phyloP scores from a whole-genome alignment of 2,113 vertebrate species.

The Steatornis caripensis region DNA sequence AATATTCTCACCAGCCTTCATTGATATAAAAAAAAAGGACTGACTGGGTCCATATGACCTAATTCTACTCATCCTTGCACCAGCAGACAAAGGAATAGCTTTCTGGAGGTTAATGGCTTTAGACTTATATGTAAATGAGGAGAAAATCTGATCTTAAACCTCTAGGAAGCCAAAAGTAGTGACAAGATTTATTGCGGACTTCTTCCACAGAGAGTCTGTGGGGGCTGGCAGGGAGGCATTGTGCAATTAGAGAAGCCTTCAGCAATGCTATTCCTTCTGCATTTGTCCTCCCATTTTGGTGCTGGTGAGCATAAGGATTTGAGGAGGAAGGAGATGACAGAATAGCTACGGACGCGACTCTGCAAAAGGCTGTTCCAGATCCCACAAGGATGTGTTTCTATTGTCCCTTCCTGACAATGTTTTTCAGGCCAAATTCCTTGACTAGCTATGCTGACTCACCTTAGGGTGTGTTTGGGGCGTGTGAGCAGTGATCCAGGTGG shows the following conservation, averaged over 20 bases:
- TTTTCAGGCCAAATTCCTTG: too few relatives aligned
- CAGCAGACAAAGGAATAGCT: background rate
- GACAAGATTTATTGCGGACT: slow-evolving; percentile 12
- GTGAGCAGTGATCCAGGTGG: too few relatives aligned
- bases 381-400: too few relatives aligned
- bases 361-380: too few relatives aligned
- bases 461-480: too few relatives aligned
- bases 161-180: background rate
- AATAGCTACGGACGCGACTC: too few relatives aligned
- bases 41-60: slow-evolving; percentile 14
- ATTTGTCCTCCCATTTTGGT: background rate
- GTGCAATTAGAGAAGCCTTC: background rate
- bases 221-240: background rate
- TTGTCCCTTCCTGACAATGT: too few relatives aligned
- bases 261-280: background rate
- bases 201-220: background rate
- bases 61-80: background rate
- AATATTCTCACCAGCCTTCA: background rate
- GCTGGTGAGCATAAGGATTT: too few relatives aligned
- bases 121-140: slow-evolving; percentile 37
- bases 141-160: slow-evolving; percentile 36
- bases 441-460: too few relatives aligned
- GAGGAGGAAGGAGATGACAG: too few relatives aligned
- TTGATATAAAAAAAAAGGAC: background rate
- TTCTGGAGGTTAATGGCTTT: slow-evolving; percentile 46